Evolutionary conservation across 2,797 vertebrate species (phyloP).

Genomic region (Spinibarbus caldwelli): DNA sequence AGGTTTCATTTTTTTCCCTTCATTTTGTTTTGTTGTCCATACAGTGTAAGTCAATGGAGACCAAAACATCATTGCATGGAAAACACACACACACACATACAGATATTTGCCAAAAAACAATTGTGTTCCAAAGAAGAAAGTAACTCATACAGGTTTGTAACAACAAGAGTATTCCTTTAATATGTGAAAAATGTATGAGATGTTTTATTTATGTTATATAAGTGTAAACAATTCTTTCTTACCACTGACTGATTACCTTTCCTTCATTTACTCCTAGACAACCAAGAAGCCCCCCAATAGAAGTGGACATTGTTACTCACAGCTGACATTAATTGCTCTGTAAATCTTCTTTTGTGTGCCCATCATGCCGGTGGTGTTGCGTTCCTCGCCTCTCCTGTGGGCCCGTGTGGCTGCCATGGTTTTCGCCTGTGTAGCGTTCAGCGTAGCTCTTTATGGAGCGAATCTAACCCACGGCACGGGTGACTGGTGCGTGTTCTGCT

Average conservation of each 20-base stretch:
- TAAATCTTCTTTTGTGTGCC: constrained; percentile 17
- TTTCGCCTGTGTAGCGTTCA: constrained; percentile 87
- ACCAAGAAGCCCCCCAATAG: neutral
- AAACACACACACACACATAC: neutral
- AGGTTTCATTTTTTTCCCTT: neutral
- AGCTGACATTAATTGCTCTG: constrained; percentile 6
- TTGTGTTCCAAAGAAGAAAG: neutral
- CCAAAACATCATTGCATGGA: neutral
- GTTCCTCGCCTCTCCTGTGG: constrained; percentile 81
- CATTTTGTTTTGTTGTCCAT: neutral
- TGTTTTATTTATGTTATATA: neutral
- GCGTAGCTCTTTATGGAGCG: constrained; percentile 78
- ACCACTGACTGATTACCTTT: neutral
- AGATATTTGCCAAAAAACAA: neutral
- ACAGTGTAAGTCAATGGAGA: neutral
- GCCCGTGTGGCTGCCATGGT: constrained; percentile 81
- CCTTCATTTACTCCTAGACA: constrained; percentile 13
- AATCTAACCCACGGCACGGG: constrained; percentile 64
- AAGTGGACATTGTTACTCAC: constrained; percentile 1
- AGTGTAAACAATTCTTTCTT: neutral
- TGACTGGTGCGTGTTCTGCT: constrained; percentile 90
- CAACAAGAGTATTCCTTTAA: neutral
- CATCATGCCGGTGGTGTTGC: constrained; percentile 74
- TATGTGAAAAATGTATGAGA: neutral
- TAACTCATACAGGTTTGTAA: neutral